Evolutionary conservation across 1,140 invertebrate species (phyloP).

Genomic region (Anastrepha obliqua): DNA sequence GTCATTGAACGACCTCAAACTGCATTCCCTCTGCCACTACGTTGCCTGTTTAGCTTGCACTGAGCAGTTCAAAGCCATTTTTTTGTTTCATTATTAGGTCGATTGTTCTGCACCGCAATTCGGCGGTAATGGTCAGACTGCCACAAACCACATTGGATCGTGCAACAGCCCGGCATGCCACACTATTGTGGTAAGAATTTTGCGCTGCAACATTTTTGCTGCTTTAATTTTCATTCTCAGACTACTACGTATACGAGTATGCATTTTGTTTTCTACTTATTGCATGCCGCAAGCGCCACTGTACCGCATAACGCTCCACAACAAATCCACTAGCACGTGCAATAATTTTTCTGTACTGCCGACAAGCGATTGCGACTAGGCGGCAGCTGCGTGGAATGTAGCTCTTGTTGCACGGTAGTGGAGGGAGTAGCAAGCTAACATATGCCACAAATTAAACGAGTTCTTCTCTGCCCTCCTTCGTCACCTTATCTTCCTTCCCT

Average conservation of each 20-base stretch:
- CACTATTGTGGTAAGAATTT: conserved; percentile 45
- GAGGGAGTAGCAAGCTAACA: not conserved
- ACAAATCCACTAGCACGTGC: not conserved
- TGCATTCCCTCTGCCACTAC: not conserved
- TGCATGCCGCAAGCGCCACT: conserved; percentile 46
- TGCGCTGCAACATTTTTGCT: conserved; percentile 18
- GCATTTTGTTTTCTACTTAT: conserved; percentile 49
- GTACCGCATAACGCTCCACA: not conserved
- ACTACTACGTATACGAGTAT: not conserved
- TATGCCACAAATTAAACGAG: conserved; percentile 47
- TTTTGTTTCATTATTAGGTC: conserved; percentile 36
- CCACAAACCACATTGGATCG: conserved; percentile 29
- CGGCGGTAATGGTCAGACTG: conserved; percentile 28
- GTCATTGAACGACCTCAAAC: conserved; percentile 52
- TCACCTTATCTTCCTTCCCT: not conserved
- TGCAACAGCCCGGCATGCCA: conserved; percentile 21
- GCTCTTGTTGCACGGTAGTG: not conserved
- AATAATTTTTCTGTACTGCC: conserved; percentile 24
- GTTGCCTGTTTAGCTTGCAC: not conserved
- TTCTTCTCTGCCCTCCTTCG: not conserved
- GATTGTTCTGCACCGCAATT: conserved; percentile 30
- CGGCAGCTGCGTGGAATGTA: conserved; percentile 41
- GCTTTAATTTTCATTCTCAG: conserved; percentile 45
- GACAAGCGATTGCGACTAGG: not conserved
- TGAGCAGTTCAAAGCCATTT: not conserved